phyloP scores from a whole-genome alignment of 1,140 invertebrate species.

The Drosophila rufa region DNA sequence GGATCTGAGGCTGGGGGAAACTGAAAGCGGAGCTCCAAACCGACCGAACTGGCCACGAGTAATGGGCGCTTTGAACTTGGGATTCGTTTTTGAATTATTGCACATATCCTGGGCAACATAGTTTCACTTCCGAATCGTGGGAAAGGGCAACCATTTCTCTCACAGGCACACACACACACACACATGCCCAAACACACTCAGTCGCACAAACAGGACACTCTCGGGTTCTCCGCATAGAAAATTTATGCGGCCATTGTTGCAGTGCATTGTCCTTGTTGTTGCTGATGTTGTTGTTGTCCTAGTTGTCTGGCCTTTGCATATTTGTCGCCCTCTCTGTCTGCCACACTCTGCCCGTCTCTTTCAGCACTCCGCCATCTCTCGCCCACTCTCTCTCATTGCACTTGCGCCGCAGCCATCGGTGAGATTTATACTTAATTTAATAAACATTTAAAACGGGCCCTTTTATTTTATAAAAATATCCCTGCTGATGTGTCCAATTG shows the following conservation, averaged over 20 bases:
- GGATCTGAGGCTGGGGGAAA: slow-evolving; percentile 20
- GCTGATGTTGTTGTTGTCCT: slow-evolving; percentile 62
- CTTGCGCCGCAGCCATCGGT: slow-evolving; percentile 48
- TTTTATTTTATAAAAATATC: slow-evolving; percentile 21
- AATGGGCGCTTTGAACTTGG: slow-evolving; percentile 85
- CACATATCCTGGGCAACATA: slow-evolving; percentile 81
- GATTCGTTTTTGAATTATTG: slow-evolving; percentile 84
- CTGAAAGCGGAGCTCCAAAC: slow-evolving; percentile 31
- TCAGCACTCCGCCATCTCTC: not conserved
- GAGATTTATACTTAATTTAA: slow-evolving; percentile 46
- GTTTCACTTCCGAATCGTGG: slow-evolving; percentile 80
- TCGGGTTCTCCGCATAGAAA: slow-evolving; percentile 64
- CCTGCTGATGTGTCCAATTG: slow-evolving; percentile 49
- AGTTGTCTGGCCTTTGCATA: slow-evolving; percentile 78
- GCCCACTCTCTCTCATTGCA: slow-evolving; percentile 38
- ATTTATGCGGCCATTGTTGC: slow-evolving; percentile 83
- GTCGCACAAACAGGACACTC: slow-evolving; percentile 16
- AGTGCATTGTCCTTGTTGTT: slow-evolving; percentile 72
- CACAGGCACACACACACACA: slow-evolving; percentile 20
- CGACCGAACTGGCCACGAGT: slow-evolving; percentile 61
- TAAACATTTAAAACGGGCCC: slow-evolving; percentile 48
- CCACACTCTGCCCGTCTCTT: slow-evolving; percentile 22
- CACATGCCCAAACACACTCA: slow-evolving; percentile 17
- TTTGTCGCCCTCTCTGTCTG: slow-evolving; percentile 76
- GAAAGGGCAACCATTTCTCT: slow-evolving; percentile 64